Evolutionary conservation across 2,797 vertebrate genomes (phyloP), one percentile per base, ranked within the genome.

Genomic region (Myiotriccus ornatus): DNA sequence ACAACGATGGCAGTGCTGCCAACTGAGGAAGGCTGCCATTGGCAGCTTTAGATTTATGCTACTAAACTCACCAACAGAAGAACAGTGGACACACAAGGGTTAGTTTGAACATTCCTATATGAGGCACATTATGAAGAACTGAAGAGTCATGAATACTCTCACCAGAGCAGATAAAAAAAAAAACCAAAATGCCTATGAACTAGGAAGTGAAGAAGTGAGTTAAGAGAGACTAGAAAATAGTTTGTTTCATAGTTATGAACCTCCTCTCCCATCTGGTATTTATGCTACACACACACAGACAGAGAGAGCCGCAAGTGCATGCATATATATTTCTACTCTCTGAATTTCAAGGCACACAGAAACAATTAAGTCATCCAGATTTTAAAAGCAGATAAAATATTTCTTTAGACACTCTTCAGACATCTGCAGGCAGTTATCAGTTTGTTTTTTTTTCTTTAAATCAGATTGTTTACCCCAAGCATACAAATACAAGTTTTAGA

Each of bases 241-340:
- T 81, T 87, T 87, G 56, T 67, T 93, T 88, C 69, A 28, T 35
- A 94, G 80, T 59, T 67, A 65, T 71, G 55, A 73, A 81, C 37
- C 55, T 88, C 74, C 55, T 88, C 35, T 91, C 46, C 90, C 83
- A 78, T 86, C 91, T 91, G 84, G 82, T 91, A 95, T 95, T 96
- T 94, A 87, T 41, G 87, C 16, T 81, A 71, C 56, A 63, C 41
- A 73, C 57, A 92, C 22, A 79, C 7, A 89, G 24, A 80, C 1
- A 80, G 25, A 75, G 3, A 87, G 10, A 57, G 23, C 16, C 12
- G 41, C 64, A 76, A 59, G 25, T 34, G 14, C 44, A 32, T 14
- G 53, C 16, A 20, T 35, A 43, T 64, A 8, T 73, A 71, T 47
- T 81, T 84, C 70, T 90, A 44, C 30, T 20, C 63, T 79, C 41